A percentile compares a stretch with the other conserved stretches of the same genome.
Conservation (phyloP, 2,797 vertebrate species). For the Hoplostethus mediterraneus region DNA sequence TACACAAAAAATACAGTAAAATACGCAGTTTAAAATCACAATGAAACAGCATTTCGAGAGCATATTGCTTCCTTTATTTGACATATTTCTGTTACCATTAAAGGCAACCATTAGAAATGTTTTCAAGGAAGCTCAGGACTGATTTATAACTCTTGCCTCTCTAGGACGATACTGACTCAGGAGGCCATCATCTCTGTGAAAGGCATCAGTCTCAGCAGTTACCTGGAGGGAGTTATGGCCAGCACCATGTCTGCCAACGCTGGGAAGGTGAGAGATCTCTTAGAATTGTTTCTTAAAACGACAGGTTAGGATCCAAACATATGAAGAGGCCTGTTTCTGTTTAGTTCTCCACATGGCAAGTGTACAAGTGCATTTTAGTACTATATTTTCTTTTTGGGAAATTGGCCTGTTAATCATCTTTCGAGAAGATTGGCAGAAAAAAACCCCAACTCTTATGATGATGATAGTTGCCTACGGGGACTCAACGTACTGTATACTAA, state of each 20-base stretch:
- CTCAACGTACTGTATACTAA: no score
- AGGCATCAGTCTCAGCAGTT: slow-evolving; percentile 97
- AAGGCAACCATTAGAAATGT: no score
- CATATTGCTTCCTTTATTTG: no score
- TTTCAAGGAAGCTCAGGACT: background rate
- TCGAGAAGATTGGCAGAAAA: no score
- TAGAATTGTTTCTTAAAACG: background rate
- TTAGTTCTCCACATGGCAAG: background rate
- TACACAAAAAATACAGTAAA: background rate
- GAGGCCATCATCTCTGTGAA: slow-evolving; percentile 99
- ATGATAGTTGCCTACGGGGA: no score
- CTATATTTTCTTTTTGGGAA: no score
- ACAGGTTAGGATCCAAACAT: background rate
- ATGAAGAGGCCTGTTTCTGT: background rate
- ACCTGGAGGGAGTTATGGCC: slow-evolving; percentile 96
- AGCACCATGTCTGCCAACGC: slow-evolving; percentile 95
- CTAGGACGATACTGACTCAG: slow-evolving; percentile 94
- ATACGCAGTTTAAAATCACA: background rate
- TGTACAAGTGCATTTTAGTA: background rate
- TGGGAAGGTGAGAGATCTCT: slow-evolving; percentile 88
- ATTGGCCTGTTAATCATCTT: no score
- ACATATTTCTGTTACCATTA: no score
- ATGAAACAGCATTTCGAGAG: no score
- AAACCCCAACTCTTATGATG: no score
- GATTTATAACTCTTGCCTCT: slow-evolving; percentile 6